Evolutionary conservation across 2,888 invertebrate genomes (phyloP).

Genomic region (Temnothorax unifasciatus): DNA sequence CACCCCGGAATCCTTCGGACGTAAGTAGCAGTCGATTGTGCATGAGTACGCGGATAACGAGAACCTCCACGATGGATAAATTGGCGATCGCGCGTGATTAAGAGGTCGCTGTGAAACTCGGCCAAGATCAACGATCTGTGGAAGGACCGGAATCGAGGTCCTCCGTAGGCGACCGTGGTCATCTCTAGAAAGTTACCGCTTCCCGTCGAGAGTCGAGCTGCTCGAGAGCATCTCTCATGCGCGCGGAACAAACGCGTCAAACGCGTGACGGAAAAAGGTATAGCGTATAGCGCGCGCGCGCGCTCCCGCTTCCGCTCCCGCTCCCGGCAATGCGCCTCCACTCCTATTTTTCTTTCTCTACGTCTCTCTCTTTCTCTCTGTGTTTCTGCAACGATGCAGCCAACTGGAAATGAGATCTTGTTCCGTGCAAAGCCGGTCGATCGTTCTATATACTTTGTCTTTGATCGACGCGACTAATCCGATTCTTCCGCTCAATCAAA

Average conservation of each 20-base stretch:
- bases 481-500: conserved; percentile 64
- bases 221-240: conserved; percentile 11
- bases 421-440: conserved; percentile 4
- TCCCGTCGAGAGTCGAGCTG: conserved; percentile 27
- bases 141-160: conserved; percentile 66
- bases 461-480: conserved; percentile 44
- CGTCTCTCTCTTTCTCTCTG: neutral
- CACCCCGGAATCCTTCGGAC: neutral
- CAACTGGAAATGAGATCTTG: conserved; percentile 47
- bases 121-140: conserved; percentile 77
- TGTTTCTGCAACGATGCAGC: neutral
- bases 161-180: conserved; percentile 63
- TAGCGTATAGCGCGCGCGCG: conserved; percentile 1
- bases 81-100: conserved; percentile 57
- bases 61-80: neutral
- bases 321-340: conserved; percentile 31
- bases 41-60: conserved; percentile 16
- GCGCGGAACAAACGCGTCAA: conserved; percentile 28
- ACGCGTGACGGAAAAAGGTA: neutral
- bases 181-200: conserved; percentile 76
- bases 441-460: conserved; percentile 26
- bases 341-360: neutral
- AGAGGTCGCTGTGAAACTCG: conserved; percentile 71
- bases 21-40: neutral
- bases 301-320: neutral